Evolutionary conservation across 2,888 invertebrate species (phyloP).

Genomic region (Julus scandinavius): DNA sequence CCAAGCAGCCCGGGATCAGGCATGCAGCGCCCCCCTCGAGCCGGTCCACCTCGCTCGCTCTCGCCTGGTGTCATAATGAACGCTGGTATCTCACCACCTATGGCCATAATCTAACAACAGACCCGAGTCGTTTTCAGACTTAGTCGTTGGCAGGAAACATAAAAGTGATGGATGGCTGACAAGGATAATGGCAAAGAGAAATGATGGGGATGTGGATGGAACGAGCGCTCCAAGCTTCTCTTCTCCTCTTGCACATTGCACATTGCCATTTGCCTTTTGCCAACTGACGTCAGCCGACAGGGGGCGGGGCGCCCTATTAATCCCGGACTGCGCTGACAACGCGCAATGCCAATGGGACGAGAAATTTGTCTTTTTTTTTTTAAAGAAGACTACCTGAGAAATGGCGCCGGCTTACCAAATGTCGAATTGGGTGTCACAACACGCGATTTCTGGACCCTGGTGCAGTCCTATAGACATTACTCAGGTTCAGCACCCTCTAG

Average conservation of each 20-base stretch:
- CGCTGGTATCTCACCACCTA: constrained; percentile 55
- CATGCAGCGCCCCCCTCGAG: not conserved
- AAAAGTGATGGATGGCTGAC: constrained; percentile 57
- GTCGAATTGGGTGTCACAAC: not conserved
- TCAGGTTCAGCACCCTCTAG: not conserved
- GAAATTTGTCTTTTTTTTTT: not conserved
- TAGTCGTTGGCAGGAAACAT: constrained; percentile 57
- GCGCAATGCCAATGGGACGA: not conserved
- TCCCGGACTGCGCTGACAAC: constrained; percentile 8
- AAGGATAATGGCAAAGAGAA: constrained; percentile 55
- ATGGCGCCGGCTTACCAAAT: not conserved
- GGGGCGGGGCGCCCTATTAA: constrained; percentile 27
- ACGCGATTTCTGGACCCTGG: not conserved
- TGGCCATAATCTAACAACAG: constrained; percentile 54
- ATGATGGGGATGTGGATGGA: constrained; percentile 37
- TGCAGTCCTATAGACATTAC: too few species aligned
- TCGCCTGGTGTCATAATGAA: constrained; percentile 52
- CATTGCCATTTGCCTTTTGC: constrained; percentile 30
- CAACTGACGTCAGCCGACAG: constrained; percentile 24
- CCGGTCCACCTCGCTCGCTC: constrained; percentile 21
- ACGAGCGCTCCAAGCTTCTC: not conserved
- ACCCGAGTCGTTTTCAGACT: constrained; percentile 56
- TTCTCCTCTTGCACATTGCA: not conserved
- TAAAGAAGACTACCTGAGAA: constrained; percentile 6
- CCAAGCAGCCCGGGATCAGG: not conserved